phyloP scores from a whole-genome alignment of 2,113 vertebrate genomes.

The Tetrao urogallus region DNA sequence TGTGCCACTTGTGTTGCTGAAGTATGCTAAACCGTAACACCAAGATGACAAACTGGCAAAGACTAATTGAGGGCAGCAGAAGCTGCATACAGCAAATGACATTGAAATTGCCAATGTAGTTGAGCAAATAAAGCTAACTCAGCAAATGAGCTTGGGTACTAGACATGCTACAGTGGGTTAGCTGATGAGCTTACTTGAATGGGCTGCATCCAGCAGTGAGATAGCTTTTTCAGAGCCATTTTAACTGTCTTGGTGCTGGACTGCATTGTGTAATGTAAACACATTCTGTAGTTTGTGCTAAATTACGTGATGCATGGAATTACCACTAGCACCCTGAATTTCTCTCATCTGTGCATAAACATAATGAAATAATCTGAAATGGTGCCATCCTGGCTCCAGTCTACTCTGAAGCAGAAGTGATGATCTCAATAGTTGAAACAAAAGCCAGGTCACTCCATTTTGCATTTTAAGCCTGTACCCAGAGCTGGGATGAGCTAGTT shows the following conservation, averaged over 20 bases:
- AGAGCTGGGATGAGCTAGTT: neutral
- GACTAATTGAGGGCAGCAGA: neutral
- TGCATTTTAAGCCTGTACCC: neutral
- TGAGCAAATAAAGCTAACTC: neutral
- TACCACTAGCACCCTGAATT: neutral
- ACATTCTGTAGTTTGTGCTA: neutral
- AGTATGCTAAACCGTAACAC: neutral
- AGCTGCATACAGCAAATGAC: neutral
- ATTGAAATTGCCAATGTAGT: neutral
- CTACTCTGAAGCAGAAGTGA: neutral
- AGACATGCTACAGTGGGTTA: slow-evolving; percentile 38
- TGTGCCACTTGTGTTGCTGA: rapidly evolving
- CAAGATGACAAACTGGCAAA: neutral
- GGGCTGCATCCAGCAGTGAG: slow-evolving; percentile 16
- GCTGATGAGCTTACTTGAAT: slow-evolving; percentile 23
- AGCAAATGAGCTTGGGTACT: slow-evolving; percentile 27
- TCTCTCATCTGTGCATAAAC: neutral
- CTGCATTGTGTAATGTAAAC: neutral
- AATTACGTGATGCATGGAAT: rapidly evolving
- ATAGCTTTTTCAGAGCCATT: neutral
- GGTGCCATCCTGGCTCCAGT: neutral
- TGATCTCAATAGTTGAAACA: neutral
- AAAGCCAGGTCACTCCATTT: neutral
- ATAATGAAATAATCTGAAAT: neutral
- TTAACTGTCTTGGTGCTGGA: slow-evolving; percentile 9